Conservation (phyloP, 2,888 invertebrate species). For the Macrophya annulata region DNA sequence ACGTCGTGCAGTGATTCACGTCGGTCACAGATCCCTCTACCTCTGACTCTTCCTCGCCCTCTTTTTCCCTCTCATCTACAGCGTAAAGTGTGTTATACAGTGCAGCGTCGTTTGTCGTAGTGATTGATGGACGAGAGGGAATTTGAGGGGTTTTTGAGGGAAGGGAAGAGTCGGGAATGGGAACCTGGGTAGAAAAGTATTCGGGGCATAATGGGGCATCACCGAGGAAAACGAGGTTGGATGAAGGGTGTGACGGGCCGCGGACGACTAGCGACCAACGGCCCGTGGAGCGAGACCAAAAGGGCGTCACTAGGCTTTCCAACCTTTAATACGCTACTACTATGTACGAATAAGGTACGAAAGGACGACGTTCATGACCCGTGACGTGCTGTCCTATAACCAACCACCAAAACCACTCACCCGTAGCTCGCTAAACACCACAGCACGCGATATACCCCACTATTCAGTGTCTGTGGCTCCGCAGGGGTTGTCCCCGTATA, state of each 20-base stretch:
- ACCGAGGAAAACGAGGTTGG: slow-evolving; percentile 39
- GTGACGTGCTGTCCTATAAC: slow-evolving; percentile 46
- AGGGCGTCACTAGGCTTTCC: slow-evolving; percentile 41
- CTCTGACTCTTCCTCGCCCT: neutral
- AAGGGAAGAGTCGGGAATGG: neutral
- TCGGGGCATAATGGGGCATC: slow-evolving; percentile 50
- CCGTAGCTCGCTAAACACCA: slow-evolving; percentile 54
- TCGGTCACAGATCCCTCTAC: slow-evolving; percentile 35
- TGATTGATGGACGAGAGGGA: slow-evolving; percentile 51
- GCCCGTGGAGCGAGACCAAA: slow-evolving; percentile 50
- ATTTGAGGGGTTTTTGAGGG: neutral
- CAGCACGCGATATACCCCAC: slow-evolving; percentile 48
- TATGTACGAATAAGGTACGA: slow-evolving; percentile 13
- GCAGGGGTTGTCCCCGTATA: slow-evolving; percentile 18
- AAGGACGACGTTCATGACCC: slow-evolving; percentile 51
- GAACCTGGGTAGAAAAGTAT: neutral
- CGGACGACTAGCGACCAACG: slow-evolving; percentile 39
- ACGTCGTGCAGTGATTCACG: slow-evolving; percentile 48
- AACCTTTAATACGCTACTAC: neutral
- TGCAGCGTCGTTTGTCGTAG: slow-evolving; percentile 41
- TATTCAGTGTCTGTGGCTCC: slow-evolving; percentile 48
- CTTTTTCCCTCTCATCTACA: slow-evolving; percentile 28
- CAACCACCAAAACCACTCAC: slow-evolving; percentile 53
- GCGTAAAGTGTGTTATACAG: slow-evolving; percentile 35
- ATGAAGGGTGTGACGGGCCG: slow-evolving; percentile 36